A percentile compares a stretch with the other conserved stretches of the same genome.
Evolutionary conservation across 1,140 invertebrate genomes (phyloP).

Genomic region (Drosophila subobscura): DNA sequence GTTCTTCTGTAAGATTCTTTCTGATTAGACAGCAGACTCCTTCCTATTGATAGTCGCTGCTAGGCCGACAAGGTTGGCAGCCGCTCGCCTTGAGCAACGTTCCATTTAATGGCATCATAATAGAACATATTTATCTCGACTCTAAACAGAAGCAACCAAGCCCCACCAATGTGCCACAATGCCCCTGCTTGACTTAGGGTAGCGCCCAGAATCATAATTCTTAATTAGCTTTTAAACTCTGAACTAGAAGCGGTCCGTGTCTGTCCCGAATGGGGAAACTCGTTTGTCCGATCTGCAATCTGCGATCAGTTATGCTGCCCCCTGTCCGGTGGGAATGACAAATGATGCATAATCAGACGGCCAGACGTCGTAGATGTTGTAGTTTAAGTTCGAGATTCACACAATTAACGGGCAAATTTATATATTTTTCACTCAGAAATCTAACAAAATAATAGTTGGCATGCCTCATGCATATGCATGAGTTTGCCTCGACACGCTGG

Average conservation of each 20-base stretch:
- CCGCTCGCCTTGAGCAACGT: slow-evolving; percentile 68
- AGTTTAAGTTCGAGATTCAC: slow-evolving; percentile 49
- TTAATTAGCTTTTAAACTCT: slow-evolving; percentile 44
- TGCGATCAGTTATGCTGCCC: slow-evolving; percentile 24
- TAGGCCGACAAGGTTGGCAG: slow-evolving; percentile 46
- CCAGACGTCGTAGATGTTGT: slow-evolving; percentile 27
- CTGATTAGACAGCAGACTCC: slow-evolving; percentile 16
- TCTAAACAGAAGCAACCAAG: not conserved
- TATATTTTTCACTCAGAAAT: slow-evolving; percentile 37
- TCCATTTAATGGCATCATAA: slow-evolving; percentile 66
- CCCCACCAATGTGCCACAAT: not conserved
- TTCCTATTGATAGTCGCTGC: slow-evolving; percentile 12
- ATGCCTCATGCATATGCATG: slow-evolving; percentile 38
- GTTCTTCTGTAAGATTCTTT: slow-evolving; percentile 39
- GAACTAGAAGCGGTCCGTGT: slow-evolving; percentile 50
- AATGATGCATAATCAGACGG: slow-evolving; percentile 59
- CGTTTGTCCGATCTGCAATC: slow-evolving; percentile 34
- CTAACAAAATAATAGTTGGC: slow-evolving; percentile 7
- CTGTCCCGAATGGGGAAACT: slow-evolving; percentile 37
- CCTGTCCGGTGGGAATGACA: slow-evolving; percentile 45
- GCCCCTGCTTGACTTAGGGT: slow-evolving; percentile 25
- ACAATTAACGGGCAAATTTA: slow-evolving; percentile 56
- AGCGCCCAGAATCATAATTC: slow-evolving; percentile 58
- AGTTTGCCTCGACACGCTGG: slow-evolving; percentile 14
- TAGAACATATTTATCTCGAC: slow-evolving; percentile 59